phyloP scores from a whole-genome alignment of 1,140 invertebrate species.

The Eriosoma lanigerum region DNA sequence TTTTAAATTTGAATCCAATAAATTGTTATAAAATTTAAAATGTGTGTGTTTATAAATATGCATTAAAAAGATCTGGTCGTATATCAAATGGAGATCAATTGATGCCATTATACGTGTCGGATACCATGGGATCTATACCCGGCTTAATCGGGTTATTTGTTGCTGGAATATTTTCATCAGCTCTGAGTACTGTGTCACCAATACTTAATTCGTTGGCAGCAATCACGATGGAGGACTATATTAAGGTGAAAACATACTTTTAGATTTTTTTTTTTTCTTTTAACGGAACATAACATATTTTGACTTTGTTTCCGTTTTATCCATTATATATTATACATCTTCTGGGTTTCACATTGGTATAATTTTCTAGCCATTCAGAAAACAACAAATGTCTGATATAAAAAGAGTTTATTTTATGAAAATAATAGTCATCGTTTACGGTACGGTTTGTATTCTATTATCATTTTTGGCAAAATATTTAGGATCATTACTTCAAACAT shows the following conservation, averaged over 20 bases:
- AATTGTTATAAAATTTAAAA: too few relatives aligned
- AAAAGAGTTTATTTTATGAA: slow-evolving; percentile 59
- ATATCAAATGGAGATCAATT: slow-evolving; percentile 66
- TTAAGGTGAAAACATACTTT: slow-evolving; percentile 59
- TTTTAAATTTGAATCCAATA: neutral
- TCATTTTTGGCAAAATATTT: slow-evolving; percentile 74
- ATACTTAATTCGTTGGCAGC: slow-evolving; percentile 81
- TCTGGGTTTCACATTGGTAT: too few relatives aligned
- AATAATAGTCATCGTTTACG: slow-evolving; percentile 68
- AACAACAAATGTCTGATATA: neutral
- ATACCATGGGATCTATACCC: slow-evolving; percentile 67
- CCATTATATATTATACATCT: too few relatives aligned
- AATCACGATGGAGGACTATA: slow-evolving; percentile 80
- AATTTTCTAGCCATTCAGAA: neutral
- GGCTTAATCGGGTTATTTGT: slow-evolving; percentile 82
- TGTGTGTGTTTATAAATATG: neutral
- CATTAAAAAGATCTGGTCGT: slow-evolving; percentile 56
- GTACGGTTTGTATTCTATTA: slow-evolving; percentile 69
- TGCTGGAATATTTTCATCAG: slow-evolving; percentile 79
- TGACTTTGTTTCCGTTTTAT: too few relatives aligned
- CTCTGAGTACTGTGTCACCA: slow-evolving; percentile 82
- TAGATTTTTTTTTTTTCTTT: too few relatives aligned
- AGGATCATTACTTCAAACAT: slow-evolving; percentile 72
- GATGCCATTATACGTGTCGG: slow-evolving; percentile 77
- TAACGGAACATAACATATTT: too few relatives aligned